Conservation (phyloP, 2,113 vertebrate species). For the Myxocyprinus asiaticus region DNA sequence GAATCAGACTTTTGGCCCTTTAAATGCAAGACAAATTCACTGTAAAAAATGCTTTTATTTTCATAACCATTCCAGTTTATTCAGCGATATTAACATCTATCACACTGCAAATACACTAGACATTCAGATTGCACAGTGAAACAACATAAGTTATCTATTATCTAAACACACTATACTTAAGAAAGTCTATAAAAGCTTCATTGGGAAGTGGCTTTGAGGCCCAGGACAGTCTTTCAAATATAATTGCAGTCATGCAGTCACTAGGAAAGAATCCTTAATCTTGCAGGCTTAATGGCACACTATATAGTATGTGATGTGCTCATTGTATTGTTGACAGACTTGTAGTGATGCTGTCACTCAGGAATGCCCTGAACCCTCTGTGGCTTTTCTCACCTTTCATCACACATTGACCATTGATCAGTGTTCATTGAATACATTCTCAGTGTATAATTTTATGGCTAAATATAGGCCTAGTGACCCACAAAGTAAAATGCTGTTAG, state of each 20-base stretch:
- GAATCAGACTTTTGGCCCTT: conserved; percentile 85
- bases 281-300: conserved; percentile 9
- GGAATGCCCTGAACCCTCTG: conserved; percentile 8
- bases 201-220: neutral
- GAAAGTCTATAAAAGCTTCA: neutral
- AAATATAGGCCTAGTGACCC: conserved; percentile 46
- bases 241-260: conserved; percentile 1
- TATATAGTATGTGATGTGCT: neutral
- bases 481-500: neutral
- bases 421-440: conserved; percentile 28
- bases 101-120: neutral
- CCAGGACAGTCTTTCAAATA: conserved; percentile 5
- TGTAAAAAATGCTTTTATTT: neutral
- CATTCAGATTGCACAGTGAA: too few species aligned
- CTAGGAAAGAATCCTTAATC: conserved; percentile 10
- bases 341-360: neutral
- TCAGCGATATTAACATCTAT: neutral
- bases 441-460: conserved; percentile 24
- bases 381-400: conserved; percentile 18
- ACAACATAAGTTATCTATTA: too few species aligned
- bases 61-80: neutral
- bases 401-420: neutral
- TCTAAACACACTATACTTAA: too few species aligned
- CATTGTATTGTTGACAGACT: neutral
- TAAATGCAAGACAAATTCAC: neutral